Conservation (phyloP, 2,888 invertebrate genomes). For the Leucophenga montana region DNA sequence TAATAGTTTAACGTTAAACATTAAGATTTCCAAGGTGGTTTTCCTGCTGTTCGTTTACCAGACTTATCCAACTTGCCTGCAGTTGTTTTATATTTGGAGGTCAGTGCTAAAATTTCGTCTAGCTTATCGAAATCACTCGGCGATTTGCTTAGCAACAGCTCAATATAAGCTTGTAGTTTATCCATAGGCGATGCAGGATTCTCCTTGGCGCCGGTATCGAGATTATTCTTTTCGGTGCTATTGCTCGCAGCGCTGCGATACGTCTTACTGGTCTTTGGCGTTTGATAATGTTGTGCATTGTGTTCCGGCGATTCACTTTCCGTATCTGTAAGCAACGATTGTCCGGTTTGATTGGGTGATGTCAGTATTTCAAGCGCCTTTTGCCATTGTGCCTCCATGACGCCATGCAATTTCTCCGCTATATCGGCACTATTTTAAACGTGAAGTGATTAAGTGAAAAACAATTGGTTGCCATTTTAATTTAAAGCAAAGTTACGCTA, state of each 20-base stretch:
- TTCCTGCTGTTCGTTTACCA: conserved; percentile 35
- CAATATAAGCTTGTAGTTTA: conserved; percentile 70
- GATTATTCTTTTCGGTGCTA: conserved; percentile 58
- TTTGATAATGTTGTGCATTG: conserved; percentile 65
- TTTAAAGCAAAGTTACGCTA: too few species aligned
- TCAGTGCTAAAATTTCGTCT: conserved; percentile 63
- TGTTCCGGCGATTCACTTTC: conserved; percentile 57
- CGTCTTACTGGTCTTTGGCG: conserved; percentile 68
- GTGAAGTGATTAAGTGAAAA: background rate
- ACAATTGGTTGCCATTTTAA: too few species aligned
- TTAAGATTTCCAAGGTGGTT: conserved; percentile 69
- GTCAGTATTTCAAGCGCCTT: conserved; percentile 83
- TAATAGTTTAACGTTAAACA: background rate
- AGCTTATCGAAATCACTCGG: conserved; percentile 72
- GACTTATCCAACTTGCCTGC: conserved; percentile 48
- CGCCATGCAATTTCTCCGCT: conserved; percentile 82
- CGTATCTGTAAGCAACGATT: conserved; percentile 42
- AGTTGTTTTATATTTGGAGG: conserved; percentile 47
- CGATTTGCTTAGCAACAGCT: conserved; percentile 75
- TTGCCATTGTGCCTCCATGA: conserved; percentile 88
- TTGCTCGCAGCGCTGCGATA: conserved; percentile 48
- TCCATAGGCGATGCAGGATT: conserved; percentile 61
- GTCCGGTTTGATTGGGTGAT: conserved; percentile 63
- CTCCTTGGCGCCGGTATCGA: conserved; percentile 50
- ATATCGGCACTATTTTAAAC: conserved; percentile 77